Evolutionary conservation across 2,888 invertebrate genomes (phyloP).

Genomic region (Caenorhabditis becei): DNA sequence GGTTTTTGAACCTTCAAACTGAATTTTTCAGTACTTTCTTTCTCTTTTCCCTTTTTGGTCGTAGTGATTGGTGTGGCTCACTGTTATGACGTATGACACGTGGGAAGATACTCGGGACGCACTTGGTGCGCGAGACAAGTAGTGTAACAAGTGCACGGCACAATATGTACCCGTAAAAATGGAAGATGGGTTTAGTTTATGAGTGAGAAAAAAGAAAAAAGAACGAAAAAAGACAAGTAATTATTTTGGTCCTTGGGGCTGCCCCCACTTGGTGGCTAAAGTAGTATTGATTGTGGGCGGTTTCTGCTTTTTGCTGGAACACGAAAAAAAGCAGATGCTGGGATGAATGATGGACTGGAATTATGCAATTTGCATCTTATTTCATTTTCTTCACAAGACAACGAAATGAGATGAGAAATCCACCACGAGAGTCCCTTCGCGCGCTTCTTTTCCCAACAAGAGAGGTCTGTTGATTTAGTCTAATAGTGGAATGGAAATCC

Average conservation of each 20-base stretch:
- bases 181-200: neutral
- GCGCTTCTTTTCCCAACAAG: too few species aligned
- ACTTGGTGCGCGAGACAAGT: neutral
- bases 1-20: conserved; percentile 42
- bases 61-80: conserved; percentile 42
- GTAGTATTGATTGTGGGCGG: conserved; percentile 24
- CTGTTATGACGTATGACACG: conserved; percentile 32
- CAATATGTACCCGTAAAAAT: conserved; percentile 10
- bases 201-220: neutral
- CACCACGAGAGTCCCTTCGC: neutral
- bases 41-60: neutral
- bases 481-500: conserved; percentile 23
- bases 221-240: conserved; percentile 44
- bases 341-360: conserved; percentile 11
- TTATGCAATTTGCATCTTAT: conserved; percentile 58
- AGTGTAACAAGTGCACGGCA: too few species aligned
- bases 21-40: conserved; percentile 35
- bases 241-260: conserved; percentile 26
- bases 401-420: conserved; percentile 5
- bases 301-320: neutral
- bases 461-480: conserved; percentile 45
- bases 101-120: conserved; percentile 16
- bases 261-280: conserved; percentile 14
- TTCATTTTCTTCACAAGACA: conserved; percentile 31
- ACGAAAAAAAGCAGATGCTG: conserved; percentile 9